phyloP scores from a whole-genome alignment of 2,113 vertebrate species.

The Stegastes partitus region DNA sequence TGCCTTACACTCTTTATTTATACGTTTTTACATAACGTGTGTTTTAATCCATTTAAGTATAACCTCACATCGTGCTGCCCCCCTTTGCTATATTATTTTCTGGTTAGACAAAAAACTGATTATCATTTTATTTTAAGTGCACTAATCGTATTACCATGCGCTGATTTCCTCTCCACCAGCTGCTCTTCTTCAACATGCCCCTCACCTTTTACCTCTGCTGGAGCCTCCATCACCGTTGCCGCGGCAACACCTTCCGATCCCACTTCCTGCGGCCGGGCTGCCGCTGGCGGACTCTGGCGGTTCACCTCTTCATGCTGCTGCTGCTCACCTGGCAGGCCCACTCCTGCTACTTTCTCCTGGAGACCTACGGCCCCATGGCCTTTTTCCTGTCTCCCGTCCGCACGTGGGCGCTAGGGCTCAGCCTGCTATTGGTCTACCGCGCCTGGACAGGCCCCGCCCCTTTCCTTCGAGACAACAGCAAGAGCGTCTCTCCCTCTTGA shows the following conservation, averaged over 20 bases:
- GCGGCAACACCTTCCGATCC: conserved; percentile 89
- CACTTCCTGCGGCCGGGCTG: conserved; percentile 83
- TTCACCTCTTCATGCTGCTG: conserved; percentile 87
- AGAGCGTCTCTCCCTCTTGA: conserved; percentile 87
- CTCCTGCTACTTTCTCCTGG: conserved; percentile 91
- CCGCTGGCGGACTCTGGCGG: conserved; percentile 66
- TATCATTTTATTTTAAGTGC: not conserved
- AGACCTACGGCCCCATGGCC: conserved; percentile 90
- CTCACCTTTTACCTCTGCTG: conserved; percentile 94
- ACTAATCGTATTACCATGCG: conserved; percentile 25
- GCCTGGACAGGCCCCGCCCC: conserved; percentile 88
- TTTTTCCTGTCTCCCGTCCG: conserved; percentile 93
- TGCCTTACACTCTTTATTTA: too few species aligned
- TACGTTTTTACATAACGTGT: too few species aligned
- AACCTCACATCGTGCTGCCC: too few species aligned
- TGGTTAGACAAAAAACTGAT: not conserved
- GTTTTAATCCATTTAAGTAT: too few species aligned
- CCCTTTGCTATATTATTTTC: not conserved
- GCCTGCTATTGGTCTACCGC: conserved; percentile 85
- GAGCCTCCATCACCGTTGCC: conserved; percentile 91
- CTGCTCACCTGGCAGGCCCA: conserved; percentile 93
- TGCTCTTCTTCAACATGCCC: conserved; percentile 95
- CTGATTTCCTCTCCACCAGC: conserved; percentile 77
- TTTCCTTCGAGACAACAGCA: conserved; percentile 83
- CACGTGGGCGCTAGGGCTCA: conserved; percentile 89